These are phyloP conservation scores for Sibirionetta formosa DNA, from an alignment of 2,797 vertebrate genomes.

Conservation along the genomic window DNA sequence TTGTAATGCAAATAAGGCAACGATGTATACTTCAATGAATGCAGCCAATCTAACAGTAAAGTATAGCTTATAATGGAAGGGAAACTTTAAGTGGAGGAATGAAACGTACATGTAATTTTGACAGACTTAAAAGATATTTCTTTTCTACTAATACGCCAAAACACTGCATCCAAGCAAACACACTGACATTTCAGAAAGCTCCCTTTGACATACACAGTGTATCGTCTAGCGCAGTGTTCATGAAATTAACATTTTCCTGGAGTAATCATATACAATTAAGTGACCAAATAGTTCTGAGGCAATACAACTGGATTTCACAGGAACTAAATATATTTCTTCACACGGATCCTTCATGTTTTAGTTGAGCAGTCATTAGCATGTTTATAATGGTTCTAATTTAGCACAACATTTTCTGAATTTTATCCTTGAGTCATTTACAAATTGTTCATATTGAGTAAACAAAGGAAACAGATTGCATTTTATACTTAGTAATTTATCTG, in stretches of 20 bases:
- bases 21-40: conserved; percentile 35
- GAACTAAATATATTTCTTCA: conserved; percentile 84
- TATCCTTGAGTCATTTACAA: conserved; percentile 90
- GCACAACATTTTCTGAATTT: conserved; percentile 89
- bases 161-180: conserved; percentile 50
- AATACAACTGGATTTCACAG: conserved; percentile 82
- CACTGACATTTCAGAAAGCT: conserved; percentile 60
- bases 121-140: conserved; percentile 57
- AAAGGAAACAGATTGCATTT: conserved; percentile 90
- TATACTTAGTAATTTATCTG: conserved; percentile 89
- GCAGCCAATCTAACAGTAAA: conserved; percentile 46
- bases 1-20: conserved; percentile 58
- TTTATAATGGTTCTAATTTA: conserved; percentile 90
- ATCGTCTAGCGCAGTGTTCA: conserved; percentile 74
- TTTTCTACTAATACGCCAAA: conserved; percentile 33
- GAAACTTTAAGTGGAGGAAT: conserved; percentile 48
- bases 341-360: conserved; percentile 85
- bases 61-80: conserved; percentile 25
- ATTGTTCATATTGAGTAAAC: conserved; percentile 90
- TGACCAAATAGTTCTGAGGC: conserved; percentile 82
- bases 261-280: conserved; percentile 83
- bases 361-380: conserved; percentile 87
- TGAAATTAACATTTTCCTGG: conserved; percentile 81
- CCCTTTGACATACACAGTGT: conserved; percentile 54
- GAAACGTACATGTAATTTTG: conserved; percentile 58